These are phyloP conservation scores for Aphyosemion australe DNA, from an alignment of 2,113 vertebrate species.

Conservation along the genomic window DNA sequence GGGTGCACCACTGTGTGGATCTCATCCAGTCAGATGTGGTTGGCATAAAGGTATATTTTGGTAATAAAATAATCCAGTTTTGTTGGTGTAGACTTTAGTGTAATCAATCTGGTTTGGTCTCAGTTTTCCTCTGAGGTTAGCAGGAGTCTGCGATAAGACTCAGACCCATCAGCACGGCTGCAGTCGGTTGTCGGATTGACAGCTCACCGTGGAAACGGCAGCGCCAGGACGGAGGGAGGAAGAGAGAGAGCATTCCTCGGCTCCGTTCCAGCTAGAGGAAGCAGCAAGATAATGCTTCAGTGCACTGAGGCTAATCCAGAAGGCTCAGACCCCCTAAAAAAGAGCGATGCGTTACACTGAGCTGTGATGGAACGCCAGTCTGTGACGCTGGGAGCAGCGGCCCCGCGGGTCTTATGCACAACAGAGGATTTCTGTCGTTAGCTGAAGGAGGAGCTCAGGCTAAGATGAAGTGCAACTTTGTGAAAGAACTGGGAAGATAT, in stretches of 20 bases:
- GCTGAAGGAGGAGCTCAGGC: constrained; percentile 41
- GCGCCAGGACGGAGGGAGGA: constrained; percentile 4
- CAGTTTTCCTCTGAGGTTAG: constrained; percentile 33
- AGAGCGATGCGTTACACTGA: constrained; percentile 20
- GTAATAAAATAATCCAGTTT: too few species aligned
- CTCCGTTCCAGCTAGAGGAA: constrained; percentile 22
- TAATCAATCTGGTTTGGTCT: constrained; percentile 25
- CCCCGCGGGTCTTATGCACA: constrained; percentile 21
- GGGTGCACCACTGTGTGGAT: not conserved
- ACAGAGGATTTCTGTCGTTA: constrained; percentile 32
- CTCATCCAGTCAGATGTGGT: not conserved
- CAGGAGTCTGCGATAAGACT: constrained; percentile 26
- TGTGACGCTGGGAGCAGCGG: constrained; percentile 19
- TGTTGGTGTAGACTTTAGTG: constrained; percentile 7
- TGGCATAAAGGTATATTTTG: not conserved
- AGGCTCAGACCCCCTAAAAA: constrained; percentile 20
- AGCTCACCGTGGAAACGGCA: constrained; percentile 21
- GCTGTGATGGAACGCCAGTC: constrained; percentile 8
- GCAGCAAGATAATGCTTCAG: constrained; percentile 23
- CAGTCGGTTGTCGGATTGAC: constrained; percentile 30
- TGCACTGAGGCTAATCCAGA: constrained; percentile 38
- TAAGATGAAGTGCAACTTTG: constrained; percentile 27
- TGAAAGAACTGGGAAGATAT: constrained; percentile 31
- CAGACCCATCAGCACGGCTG: constrained; percentile 18
- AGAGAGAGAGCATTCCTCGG: constrained; percentile 11